Evolutionary conservation across 1,140 invertebrate species (phyloP), one percentile per base, ranked within the genome.

Genomic region (Philopotamus ludificatus): DNA sequence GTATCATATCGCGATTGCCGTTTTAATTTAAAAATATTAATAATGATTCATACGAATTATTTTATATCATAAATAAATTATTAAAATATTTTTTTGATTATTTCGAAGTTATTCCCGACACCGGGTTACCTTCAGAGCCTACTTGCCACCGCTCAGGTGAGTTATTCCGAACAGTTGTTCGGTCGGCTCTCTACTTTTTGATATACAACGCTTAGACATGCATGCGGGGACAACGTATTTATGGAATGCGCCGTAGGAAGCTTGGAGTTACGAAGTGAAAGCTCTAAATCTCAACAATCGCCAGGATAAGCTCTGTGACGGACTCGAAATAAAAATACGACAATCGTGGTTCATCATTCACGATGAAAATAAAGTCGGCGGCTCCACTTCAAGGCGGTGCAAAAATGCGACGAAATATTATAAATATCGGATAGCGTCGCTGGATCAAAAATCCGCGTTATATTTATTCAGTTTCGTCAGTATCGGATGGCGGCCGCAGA

Each of bases 131-230:
- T 34, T 12, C 12, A 12, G 12, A 53, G 26, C 34, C 45, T 39
- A 39, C n/a, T n/a, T n/a, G n/a, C n/a, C n/a, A n/a, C n/a, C 63
- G 12, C 50, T 44, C n/a, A n/a, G n/a, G 22, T 66, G 39, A 61
- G n/a, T 66, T 66, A 66, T 53, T 34, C 44, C 16, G 26, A 44
- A 53, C 39, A 54, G 50, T 61, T 66, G 65, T 59, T 42, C 49
- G 28, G 41, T 55, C 21, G 42, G 53, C 49, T 67, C 42, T 50
- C 50, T n/a, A 47, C 66, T 15, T 54, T n/a, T 63, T 67, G 66
- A 67, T 67, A 60, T 63, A 67, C 63, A 41, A 57, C 44, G 44
- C 45, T 39, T n/a, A 42, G 51, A 64, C 66, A 67, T 63, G 66
- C 66, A 67, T 63, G 34, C 50, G 47, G 60, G 47, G 60, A 53